Percentiles rank a stretch among this genome's conserved stretches.
Evolutionary conservation across 2,888 invertebrate genomes (phyloP).

Genomic region (Torymus auratus): DNA sequence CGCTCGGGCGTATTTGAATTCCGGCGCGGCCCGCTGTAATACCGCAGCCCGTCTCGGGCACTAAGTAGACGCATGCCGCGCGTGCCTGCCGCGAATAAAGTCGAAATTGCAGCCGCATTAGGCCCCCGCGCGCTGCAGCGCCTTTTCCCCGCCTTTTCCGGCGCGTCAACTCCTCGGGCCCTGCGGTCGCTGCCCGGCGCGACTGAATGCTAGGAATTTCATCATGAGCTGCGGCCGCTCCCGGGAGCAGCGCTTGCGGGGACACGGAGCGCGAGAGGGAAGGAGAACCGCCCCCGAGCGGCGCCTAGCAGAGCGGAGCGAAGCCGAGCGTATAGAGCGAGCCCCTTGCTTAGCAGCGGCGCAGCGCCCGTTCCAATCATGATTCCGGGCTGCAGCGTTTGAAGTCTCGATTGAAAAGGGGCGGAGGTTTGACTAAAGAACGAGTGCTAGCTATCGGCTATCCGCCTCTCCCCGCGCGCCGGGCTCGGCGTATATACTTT

Average conservation of each 20-base stretch:
- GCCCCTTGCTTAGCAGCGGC: conserved; percentile 73
- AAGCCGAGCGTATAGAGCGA: conserved; percentile 68
- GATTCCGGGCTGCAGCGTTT: conserved; percentile 76
- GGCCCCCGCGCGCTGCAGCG: neutral
- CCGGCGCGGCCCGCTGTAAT: too few relatives aligned
- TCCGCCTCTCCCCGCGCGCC: conserved; percentile 53
- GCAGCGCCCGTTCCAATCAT: conserved; percentile 76
- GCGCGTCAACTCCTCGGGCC: conserved; percentile 55
- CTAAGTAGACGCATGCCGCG: conserved; percentile 67
- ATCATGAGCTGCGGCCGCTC: conserved; percentile 74
- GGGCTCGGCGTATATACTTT: conserved; percentile 7
- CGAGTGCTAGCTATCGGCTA: conserved; percentile 73
- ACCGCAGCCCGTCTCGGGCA: too few relatives aligned
- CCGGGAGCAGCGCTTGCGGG: conserved; percentile 3
- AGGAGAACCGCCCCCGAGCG: conserved; percentile 69
- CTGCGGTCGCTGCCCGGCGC: conserved; percentile 73
- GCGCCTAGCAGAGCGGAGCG: conserved; percentile 59
- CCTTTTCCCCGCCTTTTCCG: neutral
- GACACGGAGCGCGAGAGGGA: conserved; percentile 64
- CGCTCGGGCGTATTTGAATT: conserved; percentile 72
- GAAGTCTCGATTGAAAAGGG: conserved; percentile 77
- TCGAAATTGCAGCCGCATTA: conserved; percentile 29
- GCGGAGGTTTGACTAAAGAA: conserved; percentile 77
- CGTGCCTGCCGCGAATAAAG: conserved; percentile 22
- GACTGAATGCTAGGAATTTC: conserved; percentile 77